Evolutionary conservation across 1,140 invertebrate genomes (phyloP).

Genomic region (Saxidomus purpurata): DNA sequence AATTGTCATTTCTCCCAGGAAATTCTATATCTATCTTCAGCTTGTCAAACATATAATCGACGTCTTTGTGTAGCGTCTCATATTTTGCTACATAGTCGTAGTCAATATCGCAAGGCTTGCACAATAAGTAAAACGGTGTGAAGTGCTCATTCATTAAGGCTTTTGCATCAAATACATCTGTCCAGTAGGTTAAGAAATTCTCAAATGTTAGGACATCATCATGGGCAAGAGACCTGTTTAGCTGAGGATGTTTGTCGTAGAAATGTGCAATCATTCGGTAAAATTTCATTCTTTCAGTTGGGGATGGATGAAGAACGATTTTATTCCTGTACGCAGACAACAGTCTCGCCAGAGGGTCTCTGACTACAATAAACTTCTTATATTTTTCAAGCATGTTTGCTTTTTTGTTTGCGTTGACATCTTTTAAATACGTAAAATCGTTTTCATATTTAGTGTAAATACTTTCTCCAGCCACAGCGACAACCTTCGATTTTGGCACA

Average conservation of each 20-base stretch:
- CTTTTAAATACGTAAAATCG: not conserved
- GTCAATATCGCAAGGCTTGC: constrained; percentile 17
- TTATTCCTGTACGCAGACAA: constrained; percentile 43
- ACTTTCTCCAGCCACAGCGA: not conserved
- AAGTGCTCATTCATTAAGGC: constrained; percentile 51
- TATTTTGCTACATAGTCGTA: constrained; percentile 54
- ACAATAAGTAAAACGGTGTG: not conserved
- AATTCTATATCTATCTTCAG: constrained; percentile 36
- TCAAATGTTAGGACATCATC: too few relatives aligned
- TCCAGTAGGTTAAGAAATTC: constrained; percentile 32
- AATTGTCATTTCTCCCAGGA: constrained; percentile 44
- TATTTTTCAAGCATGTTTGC: not conserved
- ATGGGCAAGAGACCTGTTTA: too few relatives aligned
- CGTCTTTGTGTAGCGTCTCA: constrained; percentile 24
- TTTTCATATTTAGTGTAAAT: not conserved
- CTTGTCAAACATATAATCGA: constrained; percentile 38
- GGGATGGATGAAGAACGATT: constrained; percentile 25
- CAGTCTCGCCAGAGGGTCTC: constrained; percentile 44
- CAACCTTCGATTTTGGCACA: constrained; percentile 2
- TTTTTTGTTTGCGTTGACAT: not conserved
- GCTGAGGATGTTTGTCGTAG: constrained; percentile 17
- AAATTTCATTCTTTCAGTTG: not conserved
- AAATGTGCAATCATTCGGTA: not conserved
- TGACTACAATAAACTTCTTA: constrained; percentile 49
- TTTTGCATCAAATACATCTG: constrained; percentile 5